phyloP scores from a whole-genome alignment of 1,140 invertebrate genomes.

The Manduca sexta region DNA sequence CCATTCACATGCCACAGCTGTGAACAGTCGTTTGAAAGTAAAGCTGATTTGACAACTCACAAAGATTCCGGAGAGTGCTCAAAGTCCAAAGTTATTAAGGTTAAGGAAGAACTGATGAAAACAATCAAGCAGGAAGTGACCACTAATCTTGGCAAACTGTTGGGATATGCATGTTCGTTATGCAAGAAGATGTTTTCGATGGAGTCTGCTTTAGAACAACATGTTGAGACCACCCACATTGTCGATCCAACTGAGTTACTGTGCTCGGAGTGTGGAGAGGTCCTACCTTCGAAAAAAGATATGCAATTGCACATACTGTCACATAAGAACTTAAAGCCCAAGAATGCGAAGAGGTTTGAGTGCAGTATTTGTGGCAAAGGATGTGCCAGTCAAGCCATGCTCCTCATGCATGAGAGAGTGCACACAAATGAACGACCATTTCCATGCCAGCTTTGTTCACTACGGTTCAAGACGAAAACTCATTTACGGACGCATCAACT shows the following conservation, averaged over 20 bases:
- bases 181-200: slow-evolving; percentile 71
- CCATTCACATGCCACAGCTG: slow-evolving; percentile 55
- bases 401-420: slow-evolving; percentile 74
- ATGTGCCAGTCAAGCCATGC: slow-evolving; percentile 72
- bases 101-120: slow-evolving; percentile 56
- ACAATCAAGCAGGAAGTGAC: slow-evolving; percentile 52
- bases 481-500: slow-evolving; percentile 72
- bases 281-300: slow-evolving; percentile 37
- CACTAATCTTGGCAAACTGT: slow-evolving; percentile 46
- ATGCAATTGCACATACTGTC: slow-evolving; percentile 37
- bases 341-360: slow-evolving; percentile 50
- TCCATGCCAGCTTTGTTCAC: slow-evolving; percentile 69
- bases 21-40: slow-evolving; percentile 49
- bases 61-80: slow-evolving; percentile 47
- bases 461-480: slow-evolving; percentile 74
- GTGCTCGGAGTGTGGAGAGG: slow-evolving; percentile 46
- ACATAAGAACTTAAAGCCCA: slow-evolving; percentile 41
- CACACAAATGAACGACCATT: slow-evolving; percentile 74
- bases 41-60: slow-evolving; percentile 35
- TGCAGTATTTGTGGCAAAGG: slow-evolving; percentile 62
- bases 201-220: slow-evolving; percentile 57
- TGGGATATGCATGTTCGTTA: slow-evolving; percentile 67
- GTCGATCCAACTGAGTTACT: slow-evolving; percentile 37
- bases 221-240: slow-evolving; percentile 60
- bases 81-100: slow-evolving; percentile 38